These are phyloP conservation scores for Tetrao urogallus DNA, from an alignment of 2,113 vertebrate genomes.

Conservation along the genomic window DNA sequence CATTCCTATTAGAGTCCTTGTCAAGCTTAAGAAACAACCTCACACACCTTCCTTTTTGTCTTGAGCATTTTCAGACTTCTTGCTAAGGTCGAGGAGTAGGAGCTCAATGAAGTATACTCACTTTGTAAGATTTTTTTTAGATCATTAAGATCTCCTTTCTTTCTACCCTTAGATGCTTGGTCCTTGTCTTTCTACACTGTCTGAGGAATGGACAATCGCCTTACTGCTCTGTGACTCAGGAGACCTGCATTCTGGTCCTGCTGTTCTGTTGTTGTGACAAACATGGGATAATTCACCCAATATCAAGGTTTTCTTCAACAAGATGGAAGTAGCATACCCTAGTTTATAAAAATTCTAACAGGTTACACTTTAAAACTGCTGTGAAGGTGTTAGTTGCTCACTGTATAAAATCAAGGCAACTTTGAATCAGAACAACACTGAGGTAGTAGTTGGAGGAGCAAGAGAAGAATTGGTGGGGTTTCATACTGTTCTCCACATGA, in stretches of 20 bases:
- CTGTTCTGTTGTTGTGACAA: neutral
- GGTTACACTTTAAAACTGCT: neutral
- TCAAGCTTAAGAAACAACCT: neutral
- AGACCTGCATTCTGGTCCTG: neutral
- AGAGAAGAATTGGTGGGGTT: neutral
- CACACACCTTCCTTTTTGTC: neutral
- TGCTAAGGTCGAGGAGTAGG: neutral
- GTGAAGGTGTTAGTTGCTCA: neutral
- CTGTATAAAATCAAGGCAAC: neutral
- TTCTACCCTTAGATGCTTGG: neutral
- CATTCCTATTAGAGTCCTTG: neutral
- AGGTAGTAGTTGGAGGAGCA: neutral
- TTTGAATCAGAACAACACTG: neutral
- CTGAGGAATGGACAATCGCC: neutral
- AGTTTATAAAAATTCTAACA: neutral
- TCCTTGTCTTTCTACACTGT: neutral
- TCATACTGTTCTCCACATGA: neutral
- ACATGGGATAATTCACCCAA: neutral
- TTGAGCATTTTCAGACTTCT: neutral
- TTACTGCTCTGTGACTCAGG: neutral
- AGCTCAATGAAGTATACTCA: neutral
- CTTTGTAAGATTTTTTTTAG: neutral
- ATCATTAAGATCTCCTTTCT: neutral
- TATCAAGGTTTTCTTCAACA: neutral
- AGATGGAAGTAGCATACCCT: neutral